Conservation (phyloP, 1,140 invertebrate genomes). For the Myzus persicae region DNA sequence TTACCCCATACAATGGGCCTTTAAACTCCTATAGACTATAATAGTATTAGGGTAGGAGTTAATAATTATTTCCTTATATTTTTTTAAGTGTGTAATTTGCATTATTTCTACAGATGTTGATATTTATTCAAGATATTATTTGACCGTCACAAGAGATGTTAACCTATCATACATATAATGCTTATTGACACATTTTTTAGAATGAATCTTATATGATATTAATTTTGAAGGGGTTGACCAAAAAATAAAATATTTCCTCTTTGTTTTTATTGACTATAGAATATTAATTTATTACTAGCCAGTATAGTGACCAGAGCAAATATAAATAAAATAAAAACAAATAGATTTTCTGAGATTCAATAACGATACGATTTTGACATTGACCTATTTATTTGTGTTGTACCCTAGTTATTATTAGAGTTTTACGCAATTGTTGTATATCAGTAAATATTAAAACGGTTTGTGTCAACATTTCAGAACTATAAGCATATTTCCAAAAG, state of each 20-base stretch:
- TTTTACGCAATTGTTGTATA: neutral
- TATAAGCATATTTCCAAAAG: neutral
- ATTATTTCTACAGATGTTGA: neutral
- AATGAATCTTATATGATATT: neutral
- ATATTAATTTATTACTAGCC: neutral
- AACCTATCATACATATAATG: neutral
- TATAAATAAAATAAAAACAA: neutral
- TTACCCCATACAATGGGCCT: too few relatives aligned
- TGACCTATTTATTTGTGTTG: neutral
- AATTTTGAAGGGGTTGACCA: neutral
- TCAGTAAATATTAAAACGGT: neutral
- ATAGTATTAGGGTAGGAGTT: neutral
- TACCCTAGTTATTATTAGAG: neutral
- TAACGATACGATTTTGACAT: neutral
- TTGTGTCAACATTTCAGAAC: neutral
- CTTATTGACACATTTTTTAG: neutral
- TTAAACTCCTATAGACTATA: too few relatives aligned
- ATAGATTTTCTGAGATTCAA: neutral
- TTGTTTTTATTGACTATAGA: neutral
- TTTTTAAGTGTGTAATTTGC: neutral
- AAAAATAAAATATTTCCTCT: neutral
- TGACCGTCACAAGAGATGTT: neutral
- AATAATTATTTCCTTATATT: neutral
- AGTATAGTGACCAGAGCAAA: neutral
- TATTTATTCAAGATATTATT: neutral